These are phyloP conservation scores for Tanypteryx hageni DNA, from an alignment of 2,888 invertebrate genomes.

Conservation along the genomic window DNA sequence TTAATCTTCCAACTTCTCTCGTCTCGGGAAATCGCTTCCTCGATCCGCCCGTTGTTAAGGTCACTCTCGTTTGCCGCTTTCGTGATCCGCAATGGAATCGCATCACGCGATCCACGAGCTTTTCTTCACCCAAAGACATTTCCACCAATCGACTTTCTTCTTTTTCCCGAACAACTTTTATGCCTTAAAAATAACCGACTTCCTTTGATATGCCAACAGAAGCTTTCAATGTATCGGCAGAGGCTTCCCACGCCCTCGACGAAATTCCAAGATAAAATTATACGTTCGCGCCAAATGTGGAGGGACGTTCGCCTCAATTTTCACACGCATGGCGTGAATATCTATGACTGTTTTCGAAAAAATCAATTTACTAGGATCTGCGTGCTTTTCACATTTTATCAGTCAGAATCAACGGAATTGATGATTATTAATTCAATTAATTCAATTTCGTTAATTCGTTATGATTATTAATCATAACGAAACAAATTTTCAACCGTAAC, in stretches of 20 bases:
- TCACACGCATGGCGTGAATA: background rate
- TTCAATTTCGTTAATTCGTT: too few relatives aligned
- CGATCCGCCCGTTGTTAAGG: too few relatives aligned
- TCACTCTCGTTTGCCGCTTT: too few relatives aligned
- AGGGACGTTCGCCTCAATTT: too few relatives aligned
- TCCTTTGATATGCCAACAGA: too few relatives aligned
- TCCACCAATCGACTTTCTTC: background rate
- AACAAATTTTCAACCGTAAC: background rate
- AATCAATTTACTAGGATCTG: background rate
- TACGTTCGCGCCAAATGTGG: background rate
- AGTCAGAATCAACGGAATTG: too few relatives aligned
- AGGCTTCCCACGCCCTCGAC: background rate
- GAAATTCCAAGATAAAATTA: background rate
- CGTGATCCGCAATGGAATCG: background rate
- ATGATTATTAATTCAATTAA: too few relatives aligned
- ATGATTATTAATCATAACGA: too few relatives aligned
- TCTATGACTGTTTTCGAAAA: background rate
- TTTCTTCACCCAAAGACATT: background rate
- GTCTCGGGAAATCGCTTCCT: background rate
- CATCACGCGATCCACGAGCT: background rate
- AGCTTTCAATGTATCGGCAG: too few relatives aligned
- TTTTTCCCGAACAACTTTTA: background rate
- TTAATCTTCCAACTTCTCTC: conserved; percentile 14
- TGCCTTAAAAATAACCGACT: too few relatives aligned
- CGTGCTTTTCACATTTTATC: too few relatives aligned